A percentile compares a stretch with the other conserved stretches of the same genome.
Evolutionary conservation across 2,888 invertebrate genomes (phyloP).

Genomic region (Polyommatus iphigenia): DNA sequence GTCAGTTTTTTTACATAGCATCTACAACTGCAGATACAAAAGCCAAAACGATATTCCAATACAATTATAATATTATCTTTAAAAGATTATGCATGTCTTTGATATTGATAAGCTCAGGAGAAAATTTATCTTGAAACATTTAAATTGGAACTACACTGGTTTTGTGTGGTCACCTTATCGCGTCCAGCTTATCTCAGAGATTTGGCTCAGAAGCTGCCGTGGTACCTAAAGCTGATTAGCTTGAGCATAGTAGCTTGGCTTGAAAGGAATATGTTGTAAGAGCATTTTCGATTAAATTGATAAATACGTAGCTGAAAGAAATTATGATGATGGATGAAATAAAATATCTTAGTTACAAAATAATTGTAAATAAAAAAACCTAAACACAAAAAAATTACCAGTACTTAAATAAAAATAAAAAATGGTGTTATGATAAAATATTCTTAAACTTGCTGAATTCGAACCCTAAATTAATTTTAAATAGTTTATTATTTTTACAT

Average conservation of each 20-base stretch:
- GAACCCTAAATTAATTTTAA: too few species aligned
- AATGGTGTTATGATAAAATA: too few species aligned
- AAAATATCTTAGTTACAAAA: neutral
- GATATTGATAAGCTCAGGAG: neutral
- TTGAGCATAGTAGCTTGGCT: neutral
- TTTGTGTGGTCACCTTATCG: slow-evolving; percentile 15
- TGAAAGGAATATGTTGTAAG: neutral
- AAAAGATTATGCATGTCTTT: slow-evolving; percentile 3
- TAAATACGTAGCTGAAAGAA: too few species aligned
- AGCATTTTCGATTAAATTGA: neutral
- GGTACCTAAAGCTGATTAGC: neutral
- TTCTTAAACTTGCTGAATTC: too few species aligned
- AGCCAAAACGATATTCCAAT: neutral
- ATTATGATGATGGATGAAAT: too few species aligned
- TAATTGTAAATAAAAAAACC: too few species aligned
- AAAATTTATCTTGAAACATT: slow-evolving; percentile 17
- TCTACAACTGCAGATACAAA: neutral
- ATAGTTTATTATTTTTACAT: too few species aligned
- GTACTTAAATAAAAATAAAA: too few species aligned
- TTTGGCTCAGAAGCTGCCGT: neutral
- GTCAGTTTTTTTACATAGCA: neutral
- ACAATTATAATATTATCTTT: neutral
- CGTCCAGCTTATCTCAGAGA: neutral
- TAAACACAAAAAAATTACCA: too few species aligned
- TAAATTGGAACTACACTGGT: slow-evolving; percentile 14